Evolutionary conservation across 2,797 vertebrate genomes (phyloP).

Genomic region (Thripadectes ignobilis): DNA sequence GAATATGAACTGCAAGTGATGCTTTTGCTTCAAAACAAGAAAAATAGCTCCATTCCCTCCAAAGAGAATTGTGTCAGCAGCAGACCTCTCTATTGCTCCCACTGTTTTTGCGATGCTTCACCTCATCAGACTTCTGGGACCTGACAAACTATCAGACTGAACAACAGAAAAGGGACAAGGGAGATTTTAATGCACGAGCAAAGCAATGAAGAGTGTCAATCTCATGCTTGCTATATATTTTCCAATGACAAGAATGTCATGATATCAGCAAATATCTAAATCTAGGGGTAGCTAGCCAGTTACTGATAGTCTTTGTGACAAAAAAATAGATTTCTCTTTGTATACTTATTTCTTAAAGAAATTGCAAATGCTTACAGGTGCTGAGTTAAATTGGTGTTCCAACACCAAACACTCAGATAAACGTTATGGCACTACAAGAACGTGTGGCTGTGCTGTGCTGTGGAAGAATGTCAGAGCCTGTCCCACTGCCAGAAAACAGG

Average conservation of each 20-base stretch:
- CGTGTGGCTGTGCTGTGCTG: rapidly evolving
- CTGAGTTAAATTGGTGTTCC: not conserved
- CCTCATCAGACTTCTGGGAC: not conserved
- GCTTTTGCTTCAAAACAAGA: slow-evolving; percentile 2
- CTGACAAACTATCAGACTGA: not conserved
- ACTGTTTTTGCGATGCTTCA: not conserved
- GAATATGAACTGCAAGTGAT: not conserved
- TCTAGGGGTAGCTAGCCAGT: not conserved
- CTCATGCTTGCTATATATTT: not conserved
- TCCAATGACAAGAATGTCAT: not conserved
- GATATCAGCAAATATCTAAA: not conserved
- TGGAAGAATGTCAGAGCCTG: not conserved
- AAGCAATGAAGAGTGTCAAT: not conserved
- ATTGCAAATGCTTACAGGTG: not conserved
- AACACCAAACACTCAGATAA: not conserved
- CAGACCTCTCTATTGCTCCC: not conserved
- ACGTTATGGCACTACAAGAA: not conserved
- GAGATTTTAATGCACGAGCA: not conserved
- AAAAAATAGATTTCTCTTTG: not conserved
- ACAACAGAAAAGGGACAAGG: not conserved
- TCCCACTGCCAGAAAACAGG: not conserved
- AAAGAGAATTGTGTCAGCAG: not conserved
- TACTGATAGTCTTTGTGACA: rapidly evolving
- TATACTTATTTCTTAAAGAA: not conserved
- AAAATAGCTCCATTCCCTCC: not conserved